Conservation (phyloP, 53 echinoderm and acorn worm genomes). For the Antedon mediterranea region DNA sequence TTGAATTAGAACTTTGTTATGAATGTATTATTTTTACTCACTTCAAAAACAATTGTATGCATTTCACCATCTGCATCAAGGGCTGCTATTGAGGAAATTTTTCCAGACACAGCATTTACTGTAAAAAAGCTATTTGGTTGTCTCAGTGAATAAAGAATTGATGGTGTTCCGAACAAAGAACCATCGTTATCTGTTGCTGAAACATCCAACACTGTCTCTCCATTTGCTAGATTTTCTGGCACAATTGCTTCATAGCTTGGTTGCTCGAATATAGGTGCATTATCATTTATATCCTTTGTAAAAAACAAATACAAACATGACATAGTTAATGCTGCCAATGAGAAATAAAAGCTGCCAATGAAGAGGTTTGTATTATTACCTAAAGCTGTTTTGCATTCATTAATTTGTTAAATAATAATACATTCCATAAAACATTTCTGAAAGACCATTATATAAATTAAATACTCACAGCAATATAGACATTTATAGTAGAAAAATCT, state of each 20-base stretch:
- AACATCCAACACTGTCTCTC: conserved; percentile 38
- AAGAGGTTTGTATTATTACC: no score
- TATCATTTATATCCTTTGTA: background rate
- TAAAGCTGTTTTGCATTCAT: no score
- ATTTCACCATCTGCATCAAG: background rate
- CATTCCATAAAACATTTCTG: no score
- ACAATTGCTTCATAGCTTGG: conserved; percentile 3
- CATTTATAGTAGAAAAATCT: background rate
- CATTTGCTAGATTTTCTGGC: conserved; percentile 39
- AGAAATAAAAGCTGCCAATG: no score
- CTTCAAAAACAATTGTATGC: background rate
- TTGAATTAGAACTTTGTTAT: no score
- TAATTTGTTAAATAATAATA: no score
- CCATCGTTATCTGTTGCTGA: conserved; percentile 54
- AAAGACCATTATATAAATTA: no score
- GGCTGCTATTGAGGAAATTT: background rate
- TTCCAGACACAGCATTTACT: background rate
- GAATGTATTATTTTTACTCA: background rate
- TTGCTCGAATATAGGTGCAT: background rate
- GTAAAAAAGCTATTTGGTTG: background rate
- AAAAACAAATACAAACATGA: background rate
- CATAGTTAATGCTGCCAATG: no score
- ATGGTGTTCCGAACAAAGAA: background rate
- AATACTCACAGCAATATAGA: background rate
- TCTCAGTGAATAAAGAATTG: background rate